phyloP scores from a whole-genome alignment of 2,113 vertebrate genomes.

The Anhinga anhinga region DNA sequence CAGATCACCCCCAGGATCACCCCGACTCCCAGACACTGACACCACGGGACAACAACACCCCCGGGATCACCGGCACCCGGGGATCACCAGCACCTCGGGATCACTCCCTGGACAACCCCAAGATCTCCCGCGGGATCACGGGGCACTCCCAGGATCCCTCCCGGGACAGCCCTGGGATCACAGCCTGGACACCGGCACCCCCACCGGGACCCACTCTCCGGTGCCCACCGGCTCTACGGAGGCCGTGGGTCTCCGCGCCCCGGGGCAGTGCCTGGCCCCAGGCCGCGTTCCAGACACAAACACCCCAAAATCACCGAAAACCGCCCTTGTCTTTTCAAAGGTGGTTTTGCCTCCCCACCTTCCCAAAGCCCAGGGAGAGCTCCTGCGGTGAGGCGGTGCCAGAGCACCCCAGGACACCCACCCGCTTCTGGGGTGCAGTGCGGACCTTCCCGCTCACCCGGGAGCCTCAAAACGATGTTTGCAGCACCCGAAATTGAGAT shows the following conservation, averaged over 20 bases:
- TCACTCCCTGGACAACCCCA: not conserved
- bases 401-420: not conserved
- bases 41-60: not conserved
- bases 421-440: too few relatives aligned
- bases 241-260: too few relatives aligned
- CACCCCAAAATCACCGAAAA: accelerated
- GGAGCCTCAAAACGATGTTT: not conserved
- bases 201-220: not conserved
- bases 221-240: not conserved
- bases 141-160: not conserved
- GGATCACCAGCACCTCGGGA: not conserved
- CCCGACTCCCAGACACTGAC: not conserved
- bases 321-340: not conserved
- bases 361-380: not conserved
- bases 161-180: not conserved
- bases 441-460: accelerated
- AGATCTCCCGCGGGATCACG: not conserved
- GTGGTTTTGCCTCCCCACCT: not conserved
- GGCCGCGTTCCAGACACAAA: not conserved
- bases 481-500: not conserved
- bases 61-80: not conserved
- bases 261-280: not conserved
- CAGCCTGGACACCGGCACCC: accelerated
- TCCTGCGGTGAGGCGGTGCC: accelerated
- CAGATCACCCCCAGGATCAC: not conserved